phyloP scores from a whole-genome alignment of 2,113 vertebrate genomes.

The Thalassarche chlororhynchos region DNA sequence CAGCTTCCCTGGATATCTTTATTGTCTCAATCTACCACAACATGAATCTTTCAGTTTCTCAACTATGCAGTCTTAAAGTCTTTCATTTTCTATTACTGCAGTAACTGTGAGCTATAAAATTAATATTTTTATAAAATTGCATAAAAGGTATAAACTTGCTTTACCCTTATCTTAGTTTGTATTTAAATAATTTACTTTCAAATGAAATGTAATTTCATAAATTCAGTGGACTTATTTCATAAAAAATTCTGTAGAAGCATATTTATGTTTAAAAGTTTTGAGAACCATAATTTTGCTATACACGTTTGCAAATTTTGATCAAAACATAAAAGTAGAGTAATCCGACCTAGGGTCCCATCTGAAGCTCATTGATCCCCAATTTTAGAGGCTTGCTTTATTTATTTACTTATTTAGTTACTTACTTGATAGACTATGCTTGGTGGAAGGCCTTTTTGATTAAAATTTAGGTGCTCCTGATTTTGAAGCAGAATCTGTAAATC shows the following conservation, averaged over 20 bases:
- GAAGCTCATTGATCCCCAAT: not conserved
- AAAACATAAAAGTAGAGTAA: not conserved
- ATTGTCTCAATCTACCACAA: not conserved
- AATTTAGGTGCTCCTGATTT: not conserved
- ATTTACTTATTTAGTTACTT: not conserved
- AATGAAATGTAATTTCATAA: not conserved
- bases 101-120: not conserved
- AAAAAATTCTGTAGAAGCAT: not conserved
- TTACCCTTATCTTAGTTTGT: not conserved
- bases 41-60: rapidly evolving
- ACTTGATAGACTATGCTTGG: not conserved
- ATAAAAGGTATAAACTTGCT: not conserved
- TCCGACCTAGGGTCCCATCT: not conserved
- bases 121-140: not conserved
- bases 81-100: not conserved
- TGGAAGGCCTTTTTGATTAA: not conserved
- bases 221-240: not conserved
- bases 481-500: not conserved
- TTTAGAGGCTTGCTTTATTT: not conserved
- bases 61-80: not conserved
- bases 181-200: not conserved
- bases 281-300: not conserved
- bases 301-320: not conserved
- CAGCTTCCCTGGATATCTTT: not conserved
- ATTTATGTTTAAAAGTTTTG: not conserved